A percentile compares a stretch with the other conserved stretches of the same genome.
Evolutionary conservation across 1,140 invertebrate genomes (phyloP).

Genomic region (Atopsyche davidsoni): DNA sequence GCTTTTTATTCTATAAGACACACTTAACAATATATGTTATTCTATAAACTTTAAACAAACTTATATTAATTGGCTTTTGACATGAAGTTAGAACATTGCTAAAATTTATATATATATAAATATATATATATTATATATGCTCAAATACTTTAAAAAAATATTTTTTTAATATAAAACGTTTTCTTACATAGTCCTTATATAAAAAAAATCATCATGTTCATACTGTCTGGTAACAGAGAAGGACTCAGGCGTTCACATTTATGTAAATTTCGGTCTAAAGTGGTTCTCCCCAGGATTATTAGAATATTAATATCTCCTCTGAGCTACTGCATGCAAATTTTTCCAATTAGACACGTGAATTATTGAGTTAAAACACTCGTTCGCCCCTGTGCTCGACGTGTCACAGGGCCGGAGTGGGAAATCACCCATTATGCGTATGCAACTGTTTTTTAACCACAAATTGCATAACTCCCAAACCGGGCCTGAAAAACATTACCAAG

Average conservation of each 20-base stretch:
- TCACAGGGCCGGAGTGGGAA: too few species aligned
- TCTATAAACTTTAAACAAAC: background rate
- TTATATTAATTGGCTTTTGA: background rate
- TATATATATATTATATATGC: too few species aligned
- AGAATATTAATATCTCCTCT: slow-evolving; percentile 28
- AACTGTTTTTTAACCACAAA: too few species aligned
- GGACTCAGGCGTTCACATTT: too few species aligned
- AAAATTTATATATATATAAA: too few species aligned
- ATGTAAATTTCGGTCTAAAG: too few species aligned
- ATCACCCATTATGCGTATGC: too few species aligned
- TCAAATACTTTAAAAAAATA: background rate
- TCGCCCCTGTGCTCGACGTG: too few species aligned
- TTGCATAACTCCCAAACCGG: too few species aligned
- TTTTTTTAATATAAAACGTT: background rate
- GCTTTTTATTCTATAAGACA: background rate
- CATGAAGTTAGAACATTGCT: too few species aligned
- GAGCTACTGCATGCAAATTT: slow-evolving; percentile 27
- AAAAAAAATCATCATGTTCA: background rate
- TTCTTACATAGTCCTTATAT: background rate
- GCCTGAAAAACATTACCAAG: too few species aligned
- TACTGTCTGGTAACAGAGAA: background rate
- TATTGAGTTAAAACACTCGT: slow-evolving; percentile 29
- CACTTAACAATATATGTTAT: background rate
- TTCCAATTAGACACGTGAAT: slow-evolving; percentile 31
- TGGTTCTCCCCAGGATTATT: slow-evolving; percentile 1